Evolutionary conservation across 2,113 vertebrate species (phyloP).

Genomic region (Perca flavescens): DNA sequence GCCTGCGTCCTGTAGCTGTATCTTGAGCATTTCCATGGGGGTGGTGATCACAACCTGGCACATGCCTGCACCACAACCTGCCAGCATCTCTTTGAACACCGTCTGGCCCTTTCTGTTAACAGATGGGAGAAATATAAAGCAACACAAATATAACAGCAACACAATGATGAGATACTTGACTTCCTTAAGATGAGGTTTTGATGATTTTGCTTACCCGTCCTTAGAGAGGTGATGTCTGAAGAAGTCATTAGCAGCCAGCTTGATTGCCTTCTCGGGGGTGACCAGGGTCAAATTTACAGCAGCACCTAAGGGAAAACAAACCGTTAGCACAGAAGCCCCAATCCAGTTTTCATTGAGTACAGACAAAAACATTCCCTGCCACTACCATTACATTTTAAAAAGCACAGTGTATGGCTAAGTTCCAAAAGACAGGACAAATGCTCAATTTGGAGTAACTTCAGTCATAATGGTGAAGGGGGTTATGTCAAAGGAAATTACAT

Average conservation of each 20-base stretch:
- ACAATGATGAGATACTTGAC: fast-evolving
- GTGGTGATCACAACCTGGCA: conserved; percentile 88
- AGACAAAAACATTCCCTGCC: conserved; percentile 58
- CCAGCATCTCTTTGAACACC: conserved; percentile 87
- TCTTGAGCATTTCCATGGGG: conserved; percentile 91
- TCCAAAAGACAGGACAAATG: conserved; percentile 48
- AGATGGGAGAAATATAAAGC: not conserved
- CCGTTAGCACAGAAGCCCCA: conserved; percentile 54
- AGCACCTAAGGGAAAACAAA: conserved; percentile 82
- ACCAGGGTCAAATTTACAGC: conserved; percentile 87
- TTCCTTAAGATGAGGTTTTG: not conserved
- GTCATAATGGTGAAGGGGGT: conserved; percentile 61
- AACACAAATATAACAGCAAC: not conserved
- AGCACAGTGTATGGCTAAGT: conserved; percentile 33
- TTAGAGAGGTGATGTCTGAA: conserved; percentile 85
- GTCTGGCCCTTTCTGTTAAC: conserved; percentile 83
- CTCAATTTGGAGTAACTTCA: conserved; percentile 36
- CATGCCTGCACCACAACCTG: conserved; percentile 88
- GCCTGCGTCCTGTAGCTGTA: conserved; percentile 89
- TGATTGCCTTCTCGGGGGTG: conserved; percentile 88
- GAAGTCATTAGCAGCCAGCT: conserved; percentile 87
- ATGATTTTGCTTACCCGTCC: conserved; percentile 77
- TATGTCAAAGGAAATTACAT: conserved; percentile 35
- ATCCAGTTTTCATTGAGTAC: conserved; percentile 20
- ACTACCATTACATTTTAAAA: conserved; percentile 64